Base-by-base conservation (phyloP, 2,888 invertebrate genomes). In the Ochropacha duplaris region DNA sequence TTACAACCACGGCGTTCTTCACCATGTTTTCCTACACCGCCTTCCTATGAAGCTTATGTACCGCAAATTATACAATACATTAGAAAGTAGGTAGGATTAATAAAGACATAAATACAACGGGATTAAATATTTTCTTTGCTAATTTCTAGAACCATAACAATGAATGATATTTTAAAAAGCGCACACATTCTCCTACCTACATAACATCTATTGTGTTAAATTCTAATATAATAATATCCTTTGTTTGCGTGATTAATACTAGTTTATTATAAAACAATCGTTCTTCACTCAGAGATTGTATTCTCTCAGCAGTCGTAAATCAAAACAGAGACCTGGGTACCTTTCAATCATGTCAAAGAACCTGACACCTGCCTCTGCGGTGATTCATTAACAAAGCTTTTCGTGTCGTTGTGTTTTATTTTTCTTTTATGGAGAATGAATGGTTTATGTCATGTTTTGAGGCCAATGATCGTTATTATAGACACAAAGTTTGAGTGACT, bases 311-410 rank as follows among this genome's bases (percentile, higher is more conserved):
- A 19, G 44, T 44, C 44, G 44, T 44, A 14, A 44, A 44, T 44
- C 44, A 19, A 44, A 44, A 19, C 44, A 44, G 19, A 19, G 44
- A 44, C 44, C 44, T 19, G 44, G 44, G 19, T 44, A 44, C 39
- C 39, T 44, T 19, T 44, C 44, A 44, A 44, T 44, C 44, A 44
- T 44, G 44, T 44, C 44, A 44, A 44, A 44, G 44, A 44, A 44
- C 44, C 44, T 44, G 44, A 44, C 44, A 44, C 44, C 44, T 39
- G 39, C 16, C 16, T 44, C 8, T n/a, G 44, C n/a, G 44, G 19
- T 9, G 16, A 19, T 44, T 44, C 8, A 44, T 44, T 19, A 44
- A 44, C 44, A 44, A 44, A 44, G 44, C 44, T 44, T 19, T 19
- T 44, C 44, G 19, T 44, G 19, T 44, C 9, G 44, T 44, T 5